Base-by-base conservation (phyloP, 2,113 vertebrate genomes). In the Pomatostomus ruficeps region DNA sequence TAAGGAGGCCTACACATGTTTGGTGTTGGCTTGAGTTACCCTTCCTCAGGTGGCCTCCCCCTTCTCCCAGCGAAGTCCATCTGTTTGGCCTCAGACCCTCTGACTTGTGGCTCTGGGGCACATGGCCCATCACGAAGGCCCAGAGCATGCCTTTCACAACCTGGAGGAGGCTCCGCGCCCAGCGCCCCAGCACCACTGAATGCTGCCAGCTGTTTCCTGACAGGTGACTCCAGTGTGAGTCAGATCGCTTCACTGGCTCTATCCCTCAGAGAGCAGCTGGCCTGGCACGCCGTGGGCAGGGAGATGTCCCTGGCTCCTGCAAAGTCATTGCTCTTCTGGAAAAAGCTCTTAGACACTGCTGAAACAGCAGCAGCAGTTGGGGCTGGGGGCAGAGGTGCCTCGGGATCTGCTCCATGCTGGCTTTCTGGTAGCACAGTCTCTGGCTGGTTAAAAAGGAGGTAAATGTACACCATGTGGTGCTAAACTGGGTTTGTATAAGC, bases 201-300 rank as follows among this genome's bases (percentile, higher is more conserved):
- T 10, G 46, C 59, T 16, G 25, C 87, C 91, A 82, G 87, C 95
- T 92, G 81, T 8, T 87, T 54, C 66, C 72, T 42, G 48, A 84
- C 13, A 6, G 48, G 10, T 0, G 0, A 36, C 52, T 82, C 52
- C 82, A 6, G 33, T 0, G 0, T 62, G 85, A 85, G 26, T 79
- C 95, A 59, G 19, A 73, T 14, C 21, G 0, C 40, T 54, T 5
- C 2, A 0, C 35, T 0, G 7, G 42, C 65, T 78, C 65, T 54
- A 87, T 35, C 85, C 43, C 2, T 0, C 0, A 0, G 42, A 35
- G 45, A 88, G 48, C 73, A 78, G 70, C 70, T 78, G 76, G 43
- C 43, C 23, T 7, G 0, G 40, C 24, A 16, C 0, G 0, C 10
- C 0, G 0, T 0, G 10, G 70, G 21, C 77, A 92, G 16, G 18